Evolutionary conservation across 2,113 vertebrate species (phyloP).

Genomic region (Mormyrus iriodes): DNA sequence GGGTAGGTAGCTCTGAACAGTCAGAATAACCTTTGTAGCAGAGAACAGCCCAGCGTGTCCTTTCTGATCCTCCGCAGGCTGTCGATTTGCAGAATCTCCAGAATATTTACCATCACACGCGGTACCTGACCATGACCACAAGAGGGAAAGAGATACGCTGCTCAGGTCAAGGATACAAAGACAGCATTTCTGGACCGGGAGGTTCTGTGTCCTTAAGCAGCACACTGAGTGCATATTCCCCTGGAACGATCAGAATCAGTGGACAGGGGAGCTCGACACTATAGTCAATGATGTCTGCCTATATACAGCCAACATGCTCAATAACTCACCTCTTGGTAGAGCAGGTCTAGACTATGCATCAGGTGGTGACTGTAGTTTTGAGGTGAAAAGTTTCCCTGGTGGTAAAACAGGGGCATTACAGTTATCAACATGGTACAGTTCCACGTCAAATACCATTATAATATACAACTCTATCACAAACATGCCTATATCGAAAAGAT

Average conservation of each 20-base stretch:
- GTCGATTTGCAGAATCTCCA: slow-evolving; percentile 74
- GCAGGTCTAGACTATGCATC: slow-evolving; percentile 69
- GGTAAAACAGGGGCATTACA: background rate
- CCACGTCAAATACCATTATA: background rate
- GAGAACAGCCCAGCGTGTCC: slow-evolving; percentile 53
- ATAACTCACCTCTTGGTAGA: slow-evolving; percentile 73
- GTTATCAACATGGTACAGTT: background rate
- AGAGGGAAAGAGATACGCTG: slow-evolving; percentile 14
- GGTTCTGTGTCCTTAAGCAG: background rate
- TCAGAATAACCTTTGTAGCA: slow-evolving; percentile 60
- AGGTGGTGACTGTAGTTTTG: slow-evolving; percentile 67
- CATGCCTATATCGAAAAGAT: background rate
- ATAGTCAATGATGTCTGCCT: background rate
- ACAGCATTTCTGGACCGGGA: background rate
- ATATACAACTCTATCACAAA: background rate
- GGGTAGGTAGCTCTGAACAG: background rate
- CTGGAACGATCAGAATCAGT: background rate
- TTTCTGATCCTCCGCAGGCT: slow-evolving; percentile 61
- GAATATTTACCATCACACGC: slow-evolving; percentile 72
- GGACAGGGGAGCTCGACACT: background rate
- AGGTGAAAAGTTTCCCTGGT: slow-evolving; percentile 61
- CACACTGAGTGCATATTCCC: background rate
- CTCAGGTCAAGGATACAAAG: background rate
- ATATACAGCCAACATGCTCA: background rate
- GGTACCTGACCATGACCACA: slow-evolving; percentile 66